These are phyloP conservation scores for Prolemur simus DNA, from an alignment of 2,113 vertebrate species.

Conservation along the genomic window DNA sequence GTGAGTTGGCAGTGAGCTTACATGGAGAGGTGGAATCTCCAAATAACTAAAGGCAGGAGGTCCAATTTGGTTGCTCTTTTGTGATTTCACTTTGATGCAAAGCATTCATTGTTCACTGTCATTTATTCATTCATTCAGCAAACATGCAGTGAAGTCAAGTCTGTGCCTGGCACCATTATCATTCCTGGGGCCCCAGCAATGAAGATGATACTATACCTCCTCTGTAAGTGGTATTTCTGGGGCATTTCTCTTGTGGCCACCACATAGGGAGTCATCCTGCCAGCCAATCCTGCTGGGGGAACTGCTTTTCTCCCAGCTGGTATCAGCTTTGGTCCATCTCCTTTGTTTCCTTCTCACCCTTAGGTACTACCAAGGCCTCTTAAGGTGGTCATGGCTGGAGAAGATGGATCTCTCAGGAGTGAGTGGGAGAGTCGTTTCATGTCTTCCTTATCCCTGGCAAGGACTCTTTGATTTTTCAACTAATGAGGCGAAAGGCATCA, in stretches of 20 bases:
- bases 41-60: neutral
- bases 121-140: neutral
- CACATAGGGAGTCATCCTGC: neutral
- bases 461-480: constrained; percentile 36
- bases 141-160: neutral
- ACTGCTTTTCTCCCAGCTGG: neutral
- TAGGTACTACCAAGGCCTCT: neutral
- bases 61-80: neutral
- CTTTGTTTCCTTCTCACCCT: neutral
- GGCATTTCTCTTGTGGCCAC: neutral
- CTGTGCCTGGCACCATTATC: neutral
- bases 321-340: neutral
- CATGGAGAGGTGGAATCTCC: neutral
- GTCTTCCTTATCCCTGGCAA: constrained; percentile 43
- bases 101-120: neutral
- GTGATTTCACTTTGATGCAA: neutral
- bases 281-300: neutral
- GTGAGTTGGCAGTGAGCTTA: neutral
- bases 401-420: neutral
- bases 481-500: constrained; percentile 54
- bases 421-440: neutral
- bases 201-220: neutral
- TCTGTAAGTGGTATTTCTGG: neutral
- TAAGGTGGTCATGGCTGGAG: neutral
- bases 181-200: neutral